Percentiles rank a stretch among this genome's conserved stretches.
These are phyloP conservation scores for Eupithecia centaureata DNA, from an alignment of 2,888 invertebrate species.

Conservation along the genomic window DNA sequence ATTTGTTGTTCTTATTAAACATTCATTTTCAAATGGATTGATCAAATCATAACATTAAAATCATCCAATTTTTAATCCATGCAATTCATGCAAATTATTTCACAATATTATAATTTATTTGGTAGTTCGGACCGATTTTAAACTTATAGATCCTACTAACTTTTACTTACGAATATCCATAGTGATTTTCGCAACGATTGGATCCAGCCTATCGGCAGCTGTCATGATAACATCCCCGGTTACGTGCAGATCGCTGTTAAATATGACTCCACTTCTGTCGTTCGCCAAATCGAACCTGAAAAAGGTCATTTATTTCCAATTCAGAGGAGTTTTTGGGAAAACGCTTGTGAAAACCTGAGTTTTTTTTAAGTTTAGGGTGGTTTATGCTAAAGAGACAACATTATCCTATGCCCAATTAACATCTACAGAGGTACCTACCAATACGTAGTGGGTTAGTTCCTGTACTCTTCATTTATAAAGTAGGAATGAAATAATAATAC, in stretches of 20 bases:
- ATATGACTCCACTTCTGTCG: conserved; percentile 64
- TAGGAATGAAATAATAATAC: not conserved
- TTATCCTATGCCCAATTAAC: not conserved
- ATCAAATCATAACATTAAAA: not conserved
- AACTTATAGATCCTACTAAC: not conserved
- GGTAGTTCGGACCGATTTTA: not conserved
- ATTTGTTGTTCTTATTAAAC: no score
- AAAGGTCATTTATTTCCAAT: not conserved
- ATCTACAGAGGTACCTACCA: not conserved
- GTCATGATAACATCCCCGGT: conserved; percentile 68
- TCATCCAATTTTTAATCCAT: not conserved
- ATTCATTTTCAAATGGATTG: no score
- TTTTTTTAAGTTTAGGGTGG: not conserved
- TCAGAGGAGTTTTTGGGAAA: not conserved
- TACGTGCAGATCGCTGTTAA: conserved; percentile 70
- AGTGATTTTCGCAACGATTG: conserved; percentile 62
- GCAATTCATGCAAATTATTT: not conserved
- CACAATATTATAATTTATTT: not conserved
- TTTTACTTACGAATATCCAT: conserved; percentile 74
- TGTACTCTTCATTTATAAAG: not conserved
- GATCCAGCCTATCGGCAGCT: conserved; percentile 57
- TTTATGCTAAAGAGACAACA: not conserved
- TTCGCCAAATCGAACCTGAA: conserved; percentile 64
- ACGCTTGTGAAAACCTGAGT: not conserved
- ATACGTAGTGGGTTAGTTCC: no score